These are phyloP conservation scores for Beaufortia kweichowensis DNA, from an alignment of 2,113 vertebrate genomes.

Conservation along the genomic window DNA sequence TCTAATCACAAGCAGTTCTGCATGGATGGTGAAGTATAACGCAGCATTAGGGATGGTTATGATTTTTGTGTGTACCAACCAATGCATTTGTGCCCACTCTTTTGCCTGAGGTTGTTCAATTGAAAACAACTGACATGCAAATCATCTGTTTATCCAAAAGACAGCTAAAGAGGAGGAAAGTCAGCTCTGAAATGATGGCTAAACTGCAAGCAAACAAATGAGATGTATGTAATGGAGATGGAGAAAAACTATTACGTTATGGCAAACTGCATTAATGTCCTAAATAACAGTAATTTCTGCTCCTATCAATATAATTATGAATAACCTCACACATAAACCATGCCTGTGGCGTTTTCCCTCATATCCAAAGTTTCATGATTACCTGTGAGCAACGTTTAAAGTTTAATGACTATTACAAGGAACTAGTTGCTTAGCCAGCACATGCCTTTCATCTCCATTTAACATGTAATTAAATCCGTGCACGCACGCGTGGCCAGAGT, in stretches of 20 bases:
- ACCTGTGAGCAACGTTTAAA: neutral
- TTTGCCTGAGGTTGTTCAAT: neutral
- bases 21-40: neutral
- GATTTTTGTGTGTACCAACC: neutral
- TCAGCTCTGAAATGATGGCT: neutral
- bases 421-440: constrained; percentile 55
- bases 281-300: neutral
- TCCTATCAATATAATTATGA: neutral
- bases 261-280: too few relatives aligned
- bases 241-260: neutral
- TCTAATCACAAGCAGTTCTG: neutral
- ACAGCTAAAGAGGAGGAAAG: neutral
- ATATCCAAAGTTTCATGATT: neutral
- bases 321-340: neutral
- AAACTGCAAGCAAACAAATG: neutral
- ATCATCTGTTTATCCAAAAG: neutral
- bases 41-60: neutral
- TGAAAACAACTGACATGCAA: neutral
- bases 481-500: constrained; percentile 58
- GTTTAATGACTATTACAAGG: neutral
- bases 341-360: neutral
- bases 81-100: neutral
- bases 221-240: too few relatives aligned
- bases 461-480: constrained; percentile 61
- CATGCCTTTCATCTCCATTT: constrained; percentile 65